Evolutionary conservation across 2,113 vertebrate genomes (phyloP), one percentile per base, ranked within the genome.

Genomic region (Caranx ignobilis): DNA sequence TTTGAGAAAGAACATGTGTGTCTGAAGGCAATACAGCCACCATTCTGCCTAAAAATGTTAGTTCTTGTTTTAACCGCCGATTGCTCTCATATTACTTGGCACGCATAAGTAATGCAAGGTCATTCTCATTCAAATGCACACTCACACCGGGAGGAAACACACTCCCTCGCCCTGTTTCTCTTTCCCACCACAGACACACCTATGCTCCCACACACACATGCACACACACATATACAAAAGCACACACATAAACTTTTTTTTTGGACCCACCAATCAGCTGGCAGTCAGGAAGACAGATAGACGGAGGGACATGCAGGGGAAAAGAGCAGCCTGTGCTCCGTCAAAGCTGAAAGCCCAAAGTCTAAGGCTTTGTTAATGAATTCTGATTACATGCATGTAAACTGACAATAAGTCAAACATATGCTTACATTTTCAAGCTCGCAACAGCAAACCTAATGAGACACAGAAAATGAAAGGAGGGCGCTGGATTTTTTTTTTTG

Each of bases 71-170:
- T 76, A 84, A 90, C 91, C 88, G 3, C 93, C 59, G 61, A 87
- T 87, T 34, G 88, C 84, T 88, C 88, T 93, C 92, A 79, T 83
- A 50, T 94, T 94, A 87, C 92, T 91, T 85, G 89, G 88, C 88
- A 90, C 81, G 87, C 89, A 80, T 92, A 89, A 91, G 89, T 86
- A 90, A 93, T 91, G 90, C 87, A 52, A 91, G 93, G 93, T 93
- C 91, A 93, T 92, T 92, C 91, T 93, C 91, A 93, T 94, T 94
- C 89, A 91, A 85, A 94, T 93, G 90, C 90, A 88, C 64, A 12
- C 82, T 89, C 93, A 91, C 91, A 91, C 87, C 75, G 9, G 66
- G 82, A 89, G 91, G 90, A 94, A 93, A 92, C 87, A 56, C 82
- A 82, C 82, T 87, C 85, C 81, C 65, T 87, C 11, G 65, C 72